These are phyloP conservation scores for Spea hammondii DNA, from an alignment of 2,797 vertebrate genomes.

Conservation along the genomic window DNA sequence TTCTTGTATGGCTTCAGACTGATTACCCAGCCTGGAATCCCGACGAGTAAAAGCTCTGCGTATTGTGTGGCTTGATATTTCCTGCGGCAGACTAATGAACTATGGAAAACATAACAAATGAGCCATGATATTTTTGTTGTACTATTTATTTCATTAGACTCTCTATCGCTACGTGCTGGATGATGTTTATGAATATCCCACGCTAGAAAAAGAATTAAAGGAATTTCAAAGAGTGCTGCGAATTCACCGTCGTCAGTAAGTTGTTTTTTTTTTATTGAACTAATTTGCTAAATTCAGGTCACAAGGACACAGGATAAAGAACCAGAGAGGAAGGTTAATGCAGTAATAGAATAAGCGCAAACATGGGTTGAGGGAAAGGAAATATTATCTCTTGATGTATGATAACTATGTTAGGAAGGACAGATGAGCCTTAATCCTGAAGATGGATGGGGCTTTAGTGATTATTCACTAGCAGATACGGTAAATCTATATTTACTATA, in stretches of 20 bases:
- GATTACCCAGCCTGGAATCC: no score
- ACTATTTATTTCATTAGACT: constrained; percentile 68
- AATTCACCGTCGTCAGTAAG: constrained; percentile 91
- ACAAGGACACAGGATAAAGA: neutral
- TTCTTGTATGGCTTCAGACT: no score
- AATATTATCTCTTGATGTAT: no score
- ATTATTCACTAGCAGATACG: no score
- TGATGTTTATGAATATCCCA: constrained; percentile 89
- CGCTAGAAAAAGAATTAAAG: constrained; percentile 86
- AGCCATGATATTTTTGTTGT: constrained; percentile 17
- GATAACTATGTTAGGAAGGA: no score
- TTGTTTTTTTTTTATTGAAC: constrained; percentile 41
- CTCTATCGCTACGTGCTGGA: constrained; percentile 87
- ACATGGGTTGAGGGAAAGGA: no score
- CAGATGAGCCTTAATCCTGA: no score
- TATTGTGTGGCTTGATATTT: constrained; percentile 24
- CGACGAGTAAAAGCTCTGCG: no score
- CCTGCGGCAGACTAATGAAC: neutral
- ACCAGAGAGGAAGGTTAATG: constrained; percentile 52
- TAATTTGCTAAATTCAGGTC: constrained; percentile 2
- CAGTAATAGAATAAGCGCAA: constrained; percentile 1
- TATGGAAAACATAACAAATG: constrained; percentile 22
- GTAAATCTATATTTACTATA: no score
- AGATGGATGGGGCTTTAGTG: no score
- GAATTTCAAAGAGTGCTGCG: constrained; percentile 90